Percentiles rank a stretch among this genome's conserved stretches.
Conservation (phyloP, 2,113 vertebrate genomes). For the Thryonomys swinderianus region DNA sequence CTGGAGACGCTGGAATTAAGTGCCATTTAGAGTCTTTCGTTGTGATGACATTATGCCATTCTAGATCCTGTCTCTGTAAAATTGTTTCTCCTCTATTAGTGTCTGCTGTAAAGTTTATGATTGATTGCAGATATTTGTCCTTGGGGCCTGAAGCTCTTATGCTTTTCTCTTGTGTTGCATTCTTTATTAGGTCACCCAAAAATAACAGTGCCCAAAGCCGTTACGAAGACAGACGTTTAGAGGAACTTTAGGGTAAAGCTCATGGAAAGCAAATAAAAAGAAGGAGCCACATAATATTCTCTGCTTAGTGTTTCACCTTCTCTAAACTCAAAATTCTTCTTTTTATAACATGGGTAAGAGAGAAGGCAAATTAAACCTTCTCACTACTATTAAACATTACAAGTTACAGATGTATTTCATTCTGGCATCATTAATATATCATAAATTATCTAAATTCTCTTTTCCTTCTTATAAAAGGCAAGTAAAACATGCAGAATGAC, state of each 20-base stretch:
- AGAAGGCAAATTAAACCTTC: conserved; percentile 68
- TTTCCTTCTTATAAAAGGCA: conserved; percentile 29
- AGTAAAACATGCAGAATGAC: conserved; percentile 13
- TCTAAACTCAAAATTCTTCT: conserved; percentile 55
- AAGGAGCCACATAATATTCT: conserved; percentile 57
- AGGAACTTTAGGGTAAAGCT: conserved; percentile 65
- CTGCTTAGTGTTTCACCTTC: conserved; percentile 45
- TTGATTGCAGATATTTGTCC: conserved; percentile 66
- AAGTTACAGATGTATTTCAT: conserved; percentile 62
- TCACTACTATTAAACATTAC: conserved; percentile 61
- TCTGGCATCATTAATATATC: conserved; percentile 46
- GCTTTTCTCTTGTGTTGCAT: conserved; percentile 62
- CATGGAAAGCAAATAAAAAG: conserved; percentile 72
- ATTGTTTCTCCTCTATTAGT: conserved; percentile 63
- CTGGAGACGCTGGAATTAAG: conserved; percentile 23
- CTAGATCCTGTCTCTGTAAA: conserved; percentile 67
- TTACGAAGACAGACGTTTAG: conserved; percentile 62
- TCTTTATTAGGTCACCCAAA: conserved; percentile 73
- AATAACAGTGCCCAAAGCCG: conserved; percentile 63
- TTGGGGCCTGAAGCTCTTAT: neutral
- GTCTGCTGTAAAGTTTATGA: conserved; percentile 69
- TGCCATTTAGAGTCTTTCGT: conserved; percentile 31
- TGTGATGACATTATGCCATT: conserved; percentile 51
- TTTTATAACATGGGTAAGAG: conserved; percentile 50
- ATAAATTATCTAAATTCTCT: conserved; percentile 48